A percentile compares a stretch with the other conserved stretches of the same genome.
These are phyloP conservation scores for Helarctos malayanus DNA, from an alignment of 2,797 vertebrate genomes.

Conservation along the genomic window DNA sequence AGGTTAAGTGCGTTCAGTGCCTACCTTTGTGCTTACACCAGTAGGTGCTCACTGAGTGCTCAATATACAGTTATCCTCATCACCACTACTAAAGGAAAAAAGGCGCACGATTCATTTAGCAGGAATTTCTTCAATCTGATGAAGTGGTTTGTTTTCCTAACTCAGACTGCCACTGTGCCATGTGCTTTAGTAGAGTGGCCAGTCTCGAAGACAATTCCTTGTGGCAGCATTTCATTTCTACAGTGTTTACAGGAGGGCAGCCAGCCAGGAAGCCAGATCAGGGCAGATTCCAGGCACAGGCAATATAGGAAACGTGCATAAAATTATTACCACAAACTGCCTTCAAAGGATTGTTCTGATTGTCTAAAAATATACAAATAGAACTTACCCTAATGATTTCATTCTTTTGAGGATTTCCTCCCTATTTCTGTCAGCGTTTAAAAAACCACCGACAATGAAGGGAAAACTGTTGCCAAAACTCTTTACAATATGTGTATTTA, in stretches of 20 bases:
- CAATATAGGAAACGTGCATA: conserved; percentile 73
- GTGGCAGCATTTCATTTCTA: conserved; percentile 72
- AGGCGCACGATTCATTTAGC: background rate
- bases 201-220: conserved; percentile 80
- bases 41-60: background rate
- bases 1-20: background rate
- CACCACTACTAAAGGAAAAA: background rate
- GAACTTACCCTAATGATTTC: conserved; percentile 81
- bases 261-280: conserved; percentile 75
- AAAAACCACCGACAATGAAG: conserved; percentile 29
- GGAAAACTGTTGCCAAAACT: conserved; percentile 66
- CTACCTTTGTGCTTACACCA: background rate
- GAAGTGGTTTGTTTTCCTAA: conserved; percentile 73
- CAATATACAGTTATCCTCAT: rapidly evolving
- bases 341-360: conserved; percentile 84
- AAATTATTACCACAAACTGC: conserved; percentile 81
- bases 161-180: conserved; percentile 61
- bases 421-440: conserved; percentile 69
- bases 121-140: conserved; percentile 73
- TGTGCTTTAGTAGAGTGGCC: conserved; percentile 47
- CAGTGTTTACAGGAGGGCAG: conserved; percentile 78
- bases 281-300: conserved; percentile 68
- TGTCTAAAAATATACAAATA: conserved; percentile 83
- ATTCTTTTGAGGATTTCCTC: conserved; percentile 81
- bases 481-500: conserved; percentile 68